These are phyloP conservation scores for Gymnogyps californianus DNA, from an alignment of 2,113 vertebrate species.

Conservation along the genomic window DNA sequence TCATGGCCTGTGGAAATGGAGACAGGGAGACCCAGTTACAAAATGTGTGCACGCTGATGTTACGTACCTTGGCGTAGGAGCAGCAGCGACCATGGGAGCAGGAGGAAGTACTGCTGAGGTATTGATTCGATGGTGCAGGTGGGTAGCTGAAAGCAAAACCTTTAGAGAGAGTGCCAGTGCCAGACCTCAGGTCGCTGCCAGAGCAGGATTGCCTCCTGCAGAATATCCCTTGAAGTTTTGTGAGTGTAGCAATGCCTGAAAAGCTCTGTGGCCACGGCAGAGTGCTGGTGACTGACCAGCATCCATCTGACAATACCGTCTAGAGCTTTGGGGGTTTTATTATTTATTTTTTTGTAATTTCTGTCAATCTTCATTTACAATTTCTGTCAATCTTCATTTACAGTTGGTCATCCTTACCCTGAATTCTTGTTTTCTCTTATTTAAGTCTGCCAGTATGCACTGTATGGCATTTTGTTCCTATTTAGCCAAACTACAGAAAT, in stretches of 20 bases:
- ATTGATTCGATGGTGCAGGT: not conserved
- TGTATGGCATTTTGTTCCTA: not conserved
- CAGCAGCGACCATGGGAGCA: not conserved
- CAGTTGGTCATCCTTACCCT: not conserved
- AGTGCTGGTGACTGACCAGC: not conserved
- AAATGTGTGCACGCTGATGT: fast-evolving
- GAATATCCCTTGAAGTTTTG: not conserved
- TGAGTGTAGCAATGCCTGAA: fast-evolving
- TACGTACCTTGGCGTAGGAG: fast-evolving
- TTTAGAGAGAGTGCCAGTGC: not conserved
- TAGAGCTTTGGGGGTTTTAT: not conserved
- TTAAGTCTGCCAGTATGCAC: not conserved
- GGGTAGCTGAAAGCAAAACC: not conserved
- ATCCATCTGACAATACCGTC: not conserved
- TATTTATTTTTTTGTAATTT: not conserved
- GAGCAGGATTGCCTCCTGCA: not conserved
- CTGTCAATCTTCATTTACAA: not conserved
- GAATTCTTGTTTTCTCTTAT: not conserved
- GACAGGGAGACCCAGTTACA: not conserved
- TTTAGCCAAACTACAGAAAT: not conserved
- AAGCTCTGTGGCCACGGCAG: not conserved
- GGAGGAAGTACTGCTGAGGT: not conserved
- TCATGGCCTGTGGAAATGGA: not conserved
- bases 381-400: not conserved
- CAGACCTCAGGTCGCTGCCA: not conserved